phyloP scores from a whole-genome alignment of 2,797 vertebrate species.

The Clamator glandarius region DNA sequence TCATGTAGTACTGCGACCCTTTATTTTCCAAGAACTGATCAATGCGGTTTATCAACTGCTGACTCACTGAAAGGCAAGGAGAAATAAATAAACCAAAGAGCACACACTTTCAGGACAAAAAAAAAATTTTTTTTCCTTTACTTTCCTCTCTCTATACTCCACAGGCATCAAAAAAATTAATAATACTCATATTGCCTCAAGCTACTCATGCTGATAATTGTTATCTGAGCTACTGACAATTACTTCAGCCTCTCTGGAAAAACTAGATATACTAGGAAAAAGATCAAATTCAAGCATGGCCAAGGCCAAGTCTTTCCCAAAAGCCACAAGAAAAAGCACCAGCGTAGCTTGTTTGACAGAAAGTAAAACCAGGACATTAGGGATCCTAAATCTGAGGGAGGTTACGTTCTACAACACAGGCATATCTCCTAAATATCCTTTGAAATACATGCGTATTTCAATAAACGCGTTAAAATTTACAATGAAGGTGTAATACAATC shows the following conservation, averaged over 20 bases:
- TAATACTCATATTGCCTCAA: not conserved
- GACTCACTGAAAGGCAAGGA: constrained; percentile 83
- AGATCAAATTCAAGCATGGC: not conserved
- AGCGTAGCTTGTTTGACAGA: not conserved
- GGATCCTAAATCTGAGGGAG: not conserved
- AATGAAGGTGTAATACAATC: not conserved
- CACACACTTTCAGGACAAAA: not conserved
- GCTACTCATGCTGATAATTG: not conserved
- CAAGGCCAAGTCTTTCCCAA: not conserved
- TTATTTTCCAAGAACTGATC: constrained; percentile 93
- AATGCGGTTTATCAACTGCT: constrained; percentile 88
- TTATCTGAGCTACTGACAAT: not conserved
- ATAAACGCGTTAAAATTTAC: not conserved
- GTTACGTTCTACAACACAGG: not conserved
- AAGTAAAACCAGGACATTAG: not conserved
- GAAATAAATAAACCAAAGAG: not conserved
- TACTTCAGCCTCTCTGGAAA: not conserved
- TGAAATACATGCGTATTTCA: not conserved
- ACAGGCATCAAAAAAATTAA: not conserved
- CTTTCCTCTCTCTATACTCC: not conserved
- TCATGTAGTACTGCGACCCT: constrained; percentile 88
- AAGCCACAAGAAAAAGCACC: not conserved
- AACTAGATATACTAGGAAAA: not conserved
- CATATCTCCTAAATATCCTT: not conserved
- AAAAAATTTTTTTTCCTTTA: not conserved